Evolutionary conservation across 2,113 vertebrate species (phyloP).

Genomic region (Tupaia tana): DNA sequence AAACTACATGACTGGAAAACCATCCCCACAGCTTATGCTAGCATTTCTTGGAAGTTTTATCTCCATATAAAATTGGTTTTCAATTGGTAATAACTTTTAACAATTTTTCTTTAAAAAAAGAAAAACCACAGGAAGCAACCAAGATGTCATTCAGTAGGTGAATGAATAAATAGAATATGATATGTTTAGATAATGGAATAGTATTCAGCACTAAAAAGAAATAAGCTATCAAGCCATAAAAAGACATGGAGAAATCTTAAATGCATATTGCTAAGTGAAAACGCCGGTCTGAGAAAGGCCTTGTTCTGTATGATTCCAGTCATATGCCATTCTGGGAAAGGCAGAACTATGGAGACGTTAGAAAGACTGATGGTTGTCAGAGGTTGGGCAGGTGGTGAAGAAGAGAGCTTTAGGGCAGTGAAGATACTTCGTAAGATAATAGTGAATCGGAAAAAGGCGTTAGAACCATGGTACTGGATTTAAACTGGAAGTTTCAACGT

Average conservation of each 20-base stretch:
- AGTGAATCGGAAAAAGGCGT: neutral
- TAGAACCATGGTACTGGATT: neutral
- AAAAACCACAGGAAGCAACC: neutral
- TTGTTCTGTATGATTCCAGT: neutral
- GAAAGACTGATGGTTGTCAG: neutral
- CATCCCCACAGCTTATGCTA: neutral
- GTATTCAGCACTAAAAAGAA: neutral
- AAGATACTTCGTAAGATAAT: neutral
- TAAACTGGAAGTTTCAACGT: neutral
- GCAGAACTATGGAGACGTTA: neutral
- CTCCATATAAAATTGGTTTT: conserved; percentile 22
- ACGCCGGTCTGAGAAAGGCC: neutral
- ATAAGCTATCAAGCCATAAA: neutral
- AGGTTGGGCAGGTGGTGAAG: neutral
- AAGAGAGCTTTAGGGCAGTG: neutral
- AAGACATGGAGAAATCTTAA: neutral
- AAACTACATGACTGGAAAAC: neutral
- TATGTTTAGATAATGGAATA: neutral
- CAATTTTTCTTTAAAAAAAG: neutral
- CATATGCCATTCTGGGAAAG: neutral
- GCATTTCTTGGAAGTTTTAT: neutral
- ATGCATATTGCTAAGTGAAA: neutral
- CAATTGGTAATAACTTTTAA: conserved; percentile 13
- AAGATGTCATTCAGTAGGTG: neutral
- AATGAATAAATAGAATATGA: neutral